Conservation (phyloP, 2,888 invertebrate species). For the Ophion obscuratus region DNA sequence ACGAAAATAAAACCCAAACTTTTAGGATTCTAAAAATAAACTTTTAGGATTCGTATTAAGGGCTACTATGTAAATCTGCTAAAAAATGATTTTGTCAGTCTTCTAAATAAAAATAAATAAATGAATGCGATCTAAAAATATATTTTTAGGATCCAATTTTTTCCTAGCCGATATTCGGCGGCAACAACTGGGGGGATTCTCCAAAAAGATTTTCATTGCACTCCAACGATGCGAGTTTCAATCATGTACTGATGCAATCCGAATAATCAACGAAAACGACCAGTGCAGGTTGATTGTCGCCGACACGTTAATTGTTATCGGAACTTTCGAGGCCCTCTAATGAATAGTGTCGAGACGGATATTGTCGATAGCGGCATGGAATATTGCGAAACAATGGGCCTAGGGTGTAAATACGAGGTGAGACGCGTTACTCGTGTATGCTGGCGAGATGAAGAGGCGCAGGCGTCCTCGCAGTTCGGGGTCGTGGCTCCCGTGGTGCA, state of each 20-base stretch:
- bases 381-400: background rate
- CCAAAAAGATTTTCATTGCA: background rate
- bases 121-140: no score
- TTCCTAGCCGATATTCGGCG: background rate
- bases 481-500: slow-evolving; percentile 77
- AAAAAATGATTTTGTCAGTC: no score
- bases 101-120: no score
- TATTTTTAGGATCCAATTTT: background rate
- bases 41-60: no score
- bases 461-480: slow-evolving; percentile 80
- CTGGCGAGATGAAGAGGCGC: slow-evolving; percentile 82
- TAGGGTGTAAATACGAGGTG: background rate
- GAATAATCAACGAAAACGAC: background rate
- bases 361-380: slow-evolving; percentile 4
- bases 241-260: background rate
- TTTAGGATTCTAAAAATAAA: no score
- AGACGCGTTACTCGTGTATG: slow-evolving; percentile 79
- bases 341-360: background rate
- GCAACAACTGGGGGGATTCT: slow-evolving; percentile 11
- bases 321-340: background rate
- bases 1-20: no score
- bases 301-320: background rate
- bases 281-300: background rate
- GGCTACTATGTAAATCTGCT: no score
- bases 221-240: background rate